Percentiles rank a stretch among this genome's conserved stretches.
Evolutionary conservation across 2,797 vertebrate species (phyloP).

Genomic region (Netta rufina): DNA sequence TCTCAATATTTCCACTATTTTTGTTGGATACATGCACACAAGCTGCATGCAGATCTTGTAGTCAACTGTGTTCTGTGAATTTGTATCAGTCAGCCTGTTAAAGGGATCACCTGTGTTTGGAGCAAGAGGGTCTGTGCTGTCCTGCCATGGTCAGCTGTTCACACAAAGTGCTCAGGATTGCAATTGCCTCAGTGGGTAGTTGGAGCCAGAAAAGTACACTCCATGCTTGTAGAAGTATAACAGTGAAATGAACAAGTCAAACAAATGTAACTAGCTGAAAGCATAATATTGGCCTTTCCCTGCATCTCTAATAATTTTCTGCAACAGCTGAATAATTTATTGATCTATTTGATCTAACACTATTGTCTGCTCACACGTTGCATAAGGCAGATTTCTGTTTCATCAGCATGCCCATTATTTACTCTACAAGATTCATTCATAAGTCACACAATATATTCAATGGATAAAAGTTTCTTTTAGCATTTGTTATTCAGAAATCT

Average conservation of each 20-base stretch:
- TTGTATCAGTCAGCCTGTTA: background rate
- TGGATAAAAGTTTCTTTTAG: background rate
- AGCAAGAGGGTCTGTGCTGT: background rate
- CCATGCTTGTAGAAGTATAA: background rate
- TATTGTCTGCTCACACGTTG: background rate
- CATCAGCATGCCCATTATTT: background rate
- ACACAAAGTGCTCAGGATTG: background rate
- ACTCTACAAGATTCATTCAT: background rate
- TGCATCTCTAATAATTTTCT: background rate
- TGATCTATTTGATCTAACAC: background rate
- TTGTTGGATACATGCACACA: too few species aligned
- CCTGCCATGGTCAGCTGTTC: background rate
- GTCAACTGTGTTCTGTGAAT: background rate
- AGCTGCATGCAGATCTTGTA: background rate
- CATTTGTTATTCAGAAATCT: background rate
- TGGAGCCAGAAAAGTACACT: background rate
- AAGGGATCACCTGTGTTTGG: background rate
- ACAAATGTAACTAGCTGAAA: background rate
- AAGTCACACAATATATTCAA: background rate
- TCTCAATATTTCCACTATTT: background rate
- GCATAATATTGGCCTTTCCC: background rate
- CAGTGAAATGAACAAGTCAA: background rate
- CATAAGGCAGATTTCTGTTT: background rate
- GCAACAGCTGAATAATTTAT: background rate
- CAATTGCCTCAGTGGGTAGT: background rate